A percentile compares a stretch with the other conserved stretches of the same genome.
phyloP scores from a whole-genome alignment of 64 coral and sea anemone species.

The Platygyra sinensis region DNA sequence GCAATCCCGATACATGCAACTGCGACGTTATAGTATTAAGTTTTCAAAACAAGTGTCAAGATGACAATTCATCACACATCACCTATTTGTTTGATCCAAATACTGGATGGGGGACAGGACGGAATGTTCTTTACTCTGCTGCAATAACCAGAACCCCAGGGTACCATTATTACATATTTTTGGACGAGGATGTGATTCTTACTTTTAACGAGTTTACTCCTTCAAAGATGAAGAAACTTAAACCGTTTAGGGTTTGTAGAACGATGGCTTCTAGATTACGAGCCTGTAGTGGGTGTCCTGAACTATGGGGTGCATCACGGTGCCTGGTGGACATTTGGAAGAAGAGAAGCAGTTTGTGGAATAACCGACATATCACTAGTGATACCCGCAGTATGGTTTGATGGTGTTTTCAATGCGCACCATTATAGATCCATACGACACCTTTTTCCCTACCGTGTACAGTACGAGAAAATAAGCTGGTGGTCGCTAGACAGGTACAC shows the following conservation, averaged over 20 bases:
- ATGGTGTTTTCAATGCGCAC: constrained; percentile 31
- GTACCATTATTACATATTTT: constrained; percentile 62
- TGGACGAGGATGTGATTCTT: constrained; percentile 42
- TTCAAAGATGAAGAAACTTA: neutral
- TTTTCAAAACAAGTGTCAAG: neutral
- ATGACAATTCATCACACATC: constrained; percentile 13
- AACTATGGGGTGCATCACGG: neutral
- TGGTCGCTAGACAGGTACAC: neutral
- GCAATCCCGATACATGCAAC: constrained; percentile 33
- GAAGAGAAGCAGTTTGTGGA: neutral
- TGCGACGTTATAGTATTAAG: constrained; percentile 67
- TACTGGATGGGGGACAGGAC: constrained; percentile 44
- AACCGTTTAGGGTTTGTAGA: constrained; percentile 22
- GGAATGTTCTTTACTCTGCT: constrained; percentile 40
- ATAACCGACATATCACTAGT: constrained; percentile 11
- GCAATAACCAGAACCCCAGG: neutral
- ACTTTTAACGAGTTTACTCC: neutral
- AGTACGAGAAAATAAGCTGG: constrained; percentile 14
- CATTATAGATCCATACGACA: no score
- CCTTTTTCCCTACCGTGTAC: constrained; percentile 39
- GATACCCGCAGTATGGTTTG: constrained; percentile 26
- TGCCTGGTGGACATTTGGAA: neutral
- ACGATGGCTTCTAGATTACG: constrained; percentile 53
- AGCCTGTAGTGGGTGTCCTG: constrained; percentile 36
- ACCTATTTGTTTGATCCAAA: constrained; percentile 35